Evolutionary conservation across 2,888 invertebrate species (phyloP), one percentile per base, ranked within the genome.

Genomic region (Mythimna ferrago): DNA sequence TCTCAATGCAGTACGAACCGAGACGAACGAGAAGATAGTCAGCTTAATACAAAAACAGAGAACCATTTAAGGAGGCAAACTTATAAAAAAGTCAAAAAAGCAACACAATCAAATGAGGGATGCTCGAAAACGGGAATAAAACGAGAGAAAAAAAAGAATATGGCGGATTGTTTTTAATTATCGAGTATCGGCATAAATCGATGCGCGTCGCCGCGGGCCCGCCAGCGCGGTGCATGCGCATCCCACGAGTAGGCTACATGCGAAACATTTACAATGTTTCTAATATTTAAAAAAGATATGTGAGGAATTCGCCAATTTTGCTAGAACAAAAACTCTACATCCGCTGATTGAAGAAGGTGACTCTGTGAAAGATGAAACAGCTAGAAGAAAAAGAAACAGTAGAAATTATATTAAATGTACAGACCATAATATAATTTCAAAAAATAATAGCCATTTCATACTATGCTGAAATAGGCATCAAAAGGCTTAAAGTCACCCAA

Each of bases 111-210:
- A 96, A 95, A 96, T 95, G 96, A 95, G 94, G 92, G 95, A 95
- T 93, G 94, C 91, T 94, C 94, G 95, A 95, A 95, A 96, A 95
- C 93, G 92, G 94, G 93, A 91, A 93, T 93, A 95, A 95, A 95
- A 94, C 87, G 90, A 93, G 90, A 90, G 90, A 94, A 93, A 95
- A 95, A 95, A 96, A 95, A 91, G 93, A 94, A 94, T 92, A 95
- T 95, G 96, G 96, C 95, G 96, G 95, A 96, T 96, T 96, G 96
- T 96, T 96, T 96, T 96, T 96, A 96, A 96, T 96, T 96, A 96
- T 95, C 95, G 94, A 96, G 95, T 96, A 96, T 96, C 95, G 95
- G 94, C 95, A 96, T 96, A 96, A 96, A 96, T 96, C 96, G 95
- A 95, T 92, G 93, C 89, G 89, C 93, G 95, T 95, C 95, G 95